phyloP scores from a whole-genome alignment of 2,797 vertebrate genomes.

The Poeciliopsis infans region DNA sequence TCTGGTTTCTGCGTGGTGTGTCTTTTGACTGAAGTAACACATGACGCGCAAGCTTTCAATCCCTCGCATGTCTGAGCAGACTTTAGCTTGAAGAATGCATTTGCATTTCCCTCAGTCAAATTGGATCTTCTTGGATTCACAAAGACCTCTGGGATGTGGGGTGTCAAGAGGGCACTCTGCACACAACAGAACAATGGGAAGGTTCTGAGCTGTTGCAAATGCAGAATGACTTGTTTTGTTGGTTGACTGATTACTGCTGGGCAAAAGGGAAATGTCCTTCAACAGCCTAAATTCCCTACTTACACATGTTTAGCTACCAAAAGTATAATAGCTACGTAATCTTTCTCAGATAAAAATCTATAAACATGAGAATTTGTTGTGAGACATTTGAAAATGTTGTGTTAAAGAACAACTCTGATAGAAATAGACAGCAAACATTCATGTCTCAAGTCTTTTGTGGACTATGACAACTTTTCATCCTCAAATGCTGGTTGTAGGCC shows the following conservation, averaged over 20 bases:
- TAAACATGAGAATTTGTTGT: slow-evolving; percentile 20
- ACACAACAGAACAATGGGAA: slow-evolving; percentile 51
- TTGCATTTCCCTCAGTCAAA: slow-evolving; percentile 42
- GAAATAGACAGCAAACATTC: background rate
- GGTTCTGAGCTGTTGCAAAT: slow-evolving; percentile 53
- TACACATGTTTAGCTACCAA: slow-evolving; percentile 52
- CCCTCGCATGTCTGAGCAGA: slow-evolving; percentile 33
- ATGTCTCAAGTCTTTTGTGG: background rate
- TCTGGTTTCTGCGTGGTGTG: slow-evolving; percentile 42
- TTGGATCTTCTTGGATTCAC: slow-evolving; percentile 52
- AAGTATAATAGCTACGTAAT: slow-evolving; percentile 39
- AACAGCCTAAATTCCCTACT: slow-evolving; percentile 41
- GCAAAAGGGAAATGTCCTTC: slow-evolving; percentile 51
- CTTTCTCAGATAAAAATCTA: slow-evolving; percentile 23
- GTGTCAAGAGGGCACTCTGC: slow-evolving; percentile 55
- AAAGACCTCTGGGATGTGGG: slow-evolving; percentile 52
- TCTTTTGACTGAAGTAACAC: slow-evolving; percentile 52
- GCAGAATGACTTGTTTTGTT: slow-evolving; percentile 63
- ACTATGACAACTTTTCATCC: background rate
- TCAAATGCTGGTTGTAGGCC: background rate
- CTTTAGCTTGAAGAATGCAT: slow-evolving; percentile 39
- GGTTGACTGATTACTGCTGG: slow-evolving; percentile 63
- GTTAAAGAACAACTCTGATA: background rate
- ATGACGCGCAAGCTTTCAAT: slow-evolving; percentile 39
- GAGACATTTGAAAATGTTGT: background rate